Percentiles rank a stretch among this genome's conserved stretches.
These are phyloP conservation scores for Panthera uncia DNA, from an alignment of 2,113 vertebrate genomes.

Conservation along the genomic window DNA sequence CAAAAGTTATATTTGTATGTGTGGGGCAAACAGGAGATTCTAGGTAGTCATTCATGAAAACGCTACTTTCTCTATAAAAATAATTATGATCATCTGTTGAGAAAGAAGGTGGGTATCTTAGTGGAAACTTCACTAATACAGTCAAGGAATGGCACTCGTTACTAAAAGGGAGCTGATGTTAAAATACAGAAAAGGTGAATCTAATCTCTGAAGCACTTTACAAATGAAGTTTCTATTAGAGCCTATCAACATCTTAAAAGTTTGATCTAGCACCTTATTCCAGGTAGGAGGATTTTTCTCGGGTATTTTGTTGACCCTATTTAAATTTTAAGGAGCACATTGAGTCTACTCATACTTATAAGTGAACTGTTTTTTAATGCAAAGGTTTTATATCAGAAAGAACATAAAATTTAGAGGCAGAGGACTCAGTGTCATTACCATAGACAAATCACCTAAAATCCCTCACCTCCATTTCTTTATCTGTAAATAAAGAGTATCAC, in stretches of 20 bases:
- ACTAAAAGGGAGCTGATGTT: background rate
- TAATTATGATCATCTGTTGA: background rate
- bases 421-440: background rate
- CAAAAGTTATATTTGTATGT: background rate
- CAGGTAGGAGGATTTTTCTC: background rate
- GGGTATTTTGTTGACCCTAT: background rate
- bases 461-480: background rate
- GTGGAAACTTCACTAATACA: background rate
- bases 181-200: slow-evolving; percentile 20
- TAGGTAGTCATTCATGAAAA: background rate
- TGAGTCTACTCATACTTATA: background rate
- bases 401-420: background rate
- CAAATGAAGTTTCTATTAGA: background rate
- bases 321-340: slow-evolving; percentile 23
- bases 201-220: background rate
- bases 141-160: background rate
- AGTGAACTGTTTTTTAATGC: background rate
- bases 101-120: background rate
- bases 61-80: background rate
- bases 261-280: background rate
- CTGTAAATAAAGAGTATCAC: slow-evolving; percentile 17
- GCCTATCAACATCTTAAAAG: background rate
- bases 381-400: background rate
- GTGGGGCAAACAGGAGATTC: background rate
- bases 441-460: background rate